Conservation (phyloP, 2,797 vertebrate species). For the Sylvilagus floridanus region DNA sequence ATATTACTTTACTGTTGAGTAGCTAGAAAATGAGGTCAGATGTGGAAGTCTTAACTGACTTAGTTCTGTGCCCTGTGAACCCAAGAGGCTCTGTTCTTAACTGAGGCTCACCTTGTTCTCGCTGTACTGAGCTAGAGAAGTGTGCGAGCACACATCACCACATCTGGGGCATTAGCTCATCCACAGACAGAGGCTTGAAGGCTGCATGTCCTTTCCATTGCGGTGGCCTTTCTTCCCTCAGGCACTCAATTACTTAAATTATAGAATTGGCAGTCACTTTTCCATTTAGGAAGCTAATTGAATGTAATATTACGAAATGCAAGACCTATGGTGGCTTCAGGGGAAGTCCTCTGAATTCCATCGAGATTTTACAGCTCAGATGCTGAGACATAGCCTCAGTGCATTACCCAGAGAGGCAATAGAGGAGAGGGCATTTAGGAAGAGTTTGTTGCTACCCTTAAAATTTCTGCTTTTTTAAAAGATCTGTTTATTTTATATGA, state of each 20-base stretch:
- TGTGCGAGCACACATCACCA: background rate
- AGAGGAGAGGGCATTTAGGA: background rate
- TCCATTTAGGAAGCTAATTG: conserved; percentile 68
- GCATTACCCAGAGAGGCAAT: background rate
- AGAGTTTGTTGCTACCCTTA: background rate
- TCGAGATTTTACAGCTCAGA: background rate
- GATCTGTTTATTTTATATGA: too few species aligned
- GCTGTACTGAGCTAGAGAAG: background rate
- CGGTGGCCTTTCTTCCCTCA: background rate
- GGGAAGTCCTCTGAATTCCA: background rate
- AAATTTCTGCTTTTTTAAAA: background rate
- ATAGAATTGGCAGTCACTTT: conserved; percentile 68
- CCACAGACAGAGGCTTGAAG: background rate
- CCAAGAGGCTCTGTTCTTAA: background rate
- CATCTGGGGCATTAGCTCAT: accelerated
- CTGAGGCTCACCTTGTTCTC: background rate
- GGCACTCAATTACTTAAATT: conserved; percentile 65
- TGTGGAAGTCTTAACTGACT: background rate
- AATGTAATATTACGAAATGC: conserved; percentile 17
- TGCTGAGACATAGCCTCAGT: background rate
- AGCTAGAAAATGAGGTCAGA: conserved; percentile 66
- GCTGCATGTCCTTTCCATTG: background rate
- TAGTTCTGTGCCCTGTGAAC: background rate
- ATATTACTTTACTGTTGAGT: conserved; percentile 68
- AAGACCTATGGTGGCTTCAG: background rate